Evolutionary conservation across 2,888 invertebrate genomes (phyloP), one percentile per base, ranked within the genome.

Genomic region (Spilosoma lubricipeda): DNA sequence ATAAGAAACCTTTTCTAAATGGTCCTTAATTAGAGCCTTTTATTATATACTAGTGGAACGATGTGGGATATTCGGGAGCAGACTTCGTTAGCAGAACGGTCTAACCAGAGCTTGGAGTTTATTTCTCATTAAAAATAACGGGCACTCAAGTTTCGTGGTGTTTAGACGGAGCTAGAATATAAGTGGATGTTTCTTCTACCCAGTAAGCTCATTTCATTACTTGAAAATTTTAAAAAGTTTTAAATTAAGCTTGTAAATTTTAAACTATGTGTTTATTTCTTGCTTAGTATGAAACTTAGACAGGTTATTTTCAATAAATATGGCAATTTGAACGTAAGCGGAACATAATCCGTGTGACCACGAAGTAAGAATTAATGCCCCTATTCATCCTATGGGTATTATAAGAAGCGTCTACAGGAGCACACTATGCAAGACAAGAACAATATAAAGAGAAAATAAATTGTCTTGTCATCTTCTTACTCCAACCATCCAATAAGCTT

Each of bases 101-200:
- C 78, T 78, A 74, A 78, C 86, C 73, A 70, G 74, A 74, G 84
- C 72, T 74, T 85, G 78, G 68, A 81, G 84, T 84, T 84, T 84
- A 85, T 84, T 85, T 85, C 84, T 84, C 84, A 84, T 84, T 84
- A 85, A 84, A 84, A 84, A 84, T 84, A 84, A 84, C 82, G 75
- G 86, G 76, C 79, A 77, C 84, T 85, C 80, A 77, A 77, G 82
- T 67, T 48, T 66, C 77, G 71, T 72, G 71, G 66, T 74, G 74
- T 84, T 84, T 80, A 85, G 80, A 75, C 65, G 56, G 48, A 68
- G 56, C 56, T 45, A 30, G 33, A 73, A 33, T 73, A 20, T 52
- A 70, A 66, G 66, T 42, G 56, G 59, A 59, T 73, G 42, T 52
- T 69, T 73, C 45, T 69, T 73, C 45, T 39, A 27, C 39, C 15